Conservation (phyloP, 2,797 vertebrate genomes). For the Dicrostonyx torquatus region DNA sequence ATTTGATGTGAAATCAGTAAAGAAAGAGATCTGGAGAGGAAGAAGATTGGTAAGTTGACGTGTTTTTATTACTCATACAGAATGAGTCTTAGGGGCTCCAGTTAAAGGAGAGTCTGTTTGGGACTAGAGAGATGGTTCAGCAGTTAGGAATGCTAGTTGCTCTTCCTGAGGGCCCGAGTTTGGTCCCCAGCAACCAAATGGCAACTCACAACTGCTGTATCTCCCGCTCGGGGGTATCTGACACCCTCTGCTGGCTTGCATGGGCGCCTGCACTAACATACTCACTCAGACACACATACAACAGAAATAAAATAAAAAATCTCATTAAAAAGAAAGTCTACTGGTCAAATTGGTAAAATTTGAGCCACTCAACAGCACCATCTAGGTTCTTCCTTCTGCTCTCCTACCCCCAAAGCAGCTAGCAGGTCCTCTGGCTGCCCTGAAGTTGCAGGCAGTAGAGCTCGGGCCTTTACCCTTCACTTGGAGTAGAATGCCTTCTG, state of each 20-base stretch:
- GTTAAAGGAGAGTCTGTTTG: constrained; percentile 7
- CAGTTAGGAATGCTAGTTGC: neutral
- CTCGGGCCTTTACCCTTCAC: neutral
- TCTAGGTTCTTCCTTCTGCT: neutral
- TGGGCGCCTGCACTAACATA: neutral
- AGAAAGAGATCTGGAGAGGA: constrained; percentile 85
- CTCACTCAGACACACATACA: neutral
- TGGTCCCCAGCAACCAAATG: neutral
- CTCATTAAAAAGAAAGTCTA: neutral
- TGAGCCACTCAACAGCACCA: neutral
- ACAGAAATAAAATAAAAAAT: neutral
- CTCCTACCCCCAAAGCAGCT: neutral
- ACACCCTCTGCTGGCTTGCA: neutral
- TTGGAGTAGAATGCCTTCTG: neutral
- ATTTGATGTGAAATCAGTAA: constrained; percentile 85
- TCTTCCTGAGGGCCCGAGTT: neutral
- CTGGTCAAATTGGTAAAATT: neutral
- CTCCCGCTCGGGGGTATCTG: neutral
- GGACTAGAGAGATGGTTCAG: neutral
- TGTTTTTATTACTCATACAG: neutral
- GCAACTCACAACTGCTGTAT: neutral
- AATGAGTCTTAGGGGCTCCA: neutral
- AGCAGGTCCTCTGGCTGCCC: neutral
- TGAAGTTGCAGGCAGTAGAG: neutral
- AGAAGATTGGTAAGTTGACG: constrained; percentile 84